Conservation (phyloP, 2,888 invertebrate species). For the Dexiosoma caninum region DNA sequence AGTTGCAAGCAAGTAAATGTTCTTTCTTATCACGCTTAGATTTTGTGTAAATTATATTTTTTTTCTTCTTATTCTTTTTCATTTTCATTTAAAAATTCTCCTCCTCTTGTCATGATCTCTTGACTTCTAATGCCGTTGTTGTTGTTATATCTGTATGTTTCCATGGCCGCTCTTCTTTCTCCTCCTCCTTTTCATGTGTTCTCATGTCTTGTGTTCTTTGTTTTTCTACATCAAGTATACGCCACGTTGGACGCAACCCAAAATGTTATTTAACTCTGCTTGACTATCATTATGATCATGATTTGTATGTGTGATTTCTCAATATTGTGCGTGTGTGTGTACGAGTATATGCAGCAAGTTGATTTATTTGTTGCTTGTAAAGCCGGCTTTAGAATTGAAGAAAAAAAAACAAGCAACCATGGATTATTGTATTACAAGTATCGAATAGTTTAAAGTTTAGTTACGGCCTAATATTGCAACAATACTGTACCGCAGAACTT, state of each 20-base stretch:
- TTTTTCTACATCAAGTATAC: conserved; percentile 60
- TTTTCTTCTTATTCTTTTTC: background rate
- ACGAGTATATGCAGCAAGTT: background rate
- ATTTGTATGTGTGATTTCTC: conserved; percentile 49
- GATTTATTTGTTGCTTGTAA: conserved; percentile 5
- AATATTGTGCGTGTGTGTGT: too few relatives aligned
- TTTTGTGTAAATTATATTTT: background rate
- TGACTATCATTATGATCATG: conserved; percentile 32
- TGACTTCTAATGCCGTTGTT: conserved; percentile 2
- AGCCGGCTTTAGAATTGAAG: background rate
- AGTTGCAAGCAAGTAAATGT: background rate
- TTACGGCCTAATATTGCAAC: conserved; percentile 14
- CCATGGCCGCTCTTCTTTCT: background rate
- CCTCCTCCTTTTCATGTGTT: too few relatives aligned
- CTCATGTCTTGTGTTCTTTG: background rate
- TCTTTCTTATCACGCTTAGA: conserved; percentile 23
- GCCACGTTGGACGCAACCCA: conserved; percentile 49
- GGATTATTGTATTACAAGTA: background rate
- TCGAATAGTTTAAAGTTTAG: conserved; percentile 32
- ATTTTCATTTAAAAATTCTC: conserved; percentile 1
- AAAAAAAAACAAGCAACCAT: background rate
- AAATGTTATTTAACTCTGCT: background rate
- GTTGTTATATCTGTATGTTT: too few relatives aligned
- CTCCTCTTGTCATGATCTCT: conserved; percentile 33
- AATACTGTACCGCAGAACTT: conserved; percentile 3